phyloP scores from a whole-genome alignment of 2,113 vertebrate genomes.

The Lophochroa leadbeateri region DNA sequence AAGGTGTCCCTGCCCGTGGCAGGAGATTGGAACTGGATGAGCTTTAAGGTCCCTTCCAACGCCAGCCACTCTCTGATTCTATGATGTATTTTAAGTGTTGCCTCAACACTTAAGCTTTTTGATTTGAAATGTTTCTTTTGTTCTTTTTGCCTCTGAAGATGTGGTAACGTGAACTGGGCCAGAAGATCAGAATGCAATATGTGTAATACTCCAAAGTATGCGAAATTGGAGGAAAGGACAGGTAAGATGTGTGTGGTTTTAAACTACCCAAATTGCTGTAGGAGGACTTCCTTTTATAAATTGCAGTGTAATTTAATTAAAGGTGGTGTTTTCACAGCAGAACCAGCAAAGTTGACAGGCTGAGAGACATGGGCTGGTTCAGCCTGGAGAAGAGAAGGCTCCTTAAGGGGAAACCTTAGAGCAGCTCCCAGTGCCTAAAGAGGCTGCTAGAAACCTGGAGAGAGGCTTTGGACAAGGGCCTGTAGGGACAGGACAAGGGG shows the following conservation, averaged over 20 bases:
- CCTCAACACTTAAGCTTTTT: neutral
- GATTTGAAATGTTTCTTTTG: neutral
- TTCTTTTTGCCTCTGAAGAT: constrained; percentile 73
- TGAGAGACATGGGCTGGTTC: neutral
- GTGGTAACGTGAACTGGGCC: constrained; percentile 98
- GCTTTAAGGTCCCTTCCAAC: neutral
- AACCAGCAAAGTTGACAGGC: accelerated
- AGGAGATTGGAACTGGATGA: neutral
- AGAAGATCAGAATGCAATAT: constrained; percentile 97
- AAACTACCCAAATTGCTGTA: neutral
- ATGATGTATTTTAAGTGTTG: neutral
- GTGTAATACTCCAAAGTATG: constrained; percentile 99
- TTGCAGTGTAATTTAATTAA: neutral
- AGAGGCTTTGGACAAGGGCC: neutral
- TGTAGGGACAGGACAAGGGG: neutral
- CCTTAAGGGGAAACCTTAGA: neutral
- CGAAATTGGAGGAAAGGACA: constrained; percentile 96
- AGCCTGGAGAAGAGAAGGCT: neutral
- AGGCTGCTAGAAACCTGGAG: neutral
- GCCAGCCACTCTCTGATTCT: neutral
- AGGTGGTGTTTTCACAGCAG: neutral
- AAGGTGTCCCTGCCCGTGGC: neutral
- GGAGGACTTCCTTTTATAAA: accelerated
- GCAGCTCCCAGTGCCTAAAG: neutral
- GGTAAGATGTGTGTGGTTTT: constrained; percentile 68